Evolutionary conservation across 2,888 invertebrate species (phyloP).

Genomic region (Mesorhabditis spiculigera): DNA sequence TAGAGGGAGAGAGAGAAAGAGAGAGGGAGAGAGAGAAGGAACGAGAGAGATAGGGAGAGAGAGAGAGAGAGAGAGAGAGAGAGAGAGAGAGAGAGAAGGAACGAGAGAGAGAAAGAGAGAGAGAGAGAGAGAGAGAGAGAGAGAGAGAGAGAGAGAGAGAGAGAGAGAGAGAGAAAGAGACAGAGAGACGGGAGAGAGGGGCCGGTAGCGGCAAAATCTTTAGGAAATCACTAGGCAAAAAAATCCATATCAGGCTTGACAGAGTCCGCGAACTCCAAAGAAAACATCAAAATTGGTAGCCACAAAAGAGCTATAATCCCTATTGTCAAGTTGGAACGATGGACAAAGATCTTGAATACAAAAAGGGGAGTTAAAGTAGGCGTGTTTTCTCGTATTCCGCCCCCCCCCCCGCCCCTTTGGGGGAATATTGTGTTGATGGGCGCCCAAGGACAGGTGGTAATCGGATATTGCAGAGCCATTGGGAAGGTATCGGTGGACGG

Average conservation of each 20-base stretch:
- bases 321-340: neutral
- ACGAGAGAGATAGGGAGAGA: no score
- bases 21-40: no score
- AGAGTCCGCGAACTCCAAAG: neutral
- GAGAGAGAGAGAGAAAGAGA: no score
- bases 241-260: neutral
- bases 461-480: neutral
- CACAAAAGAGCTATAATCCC: neutral
- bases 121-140: no score
- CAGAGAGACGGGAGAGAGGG: neutral
- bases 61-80: no score
- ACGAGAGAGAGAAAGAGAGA: no score
- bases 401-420: neutral
- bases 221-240: no score
- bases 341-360: neutral
- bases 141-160: no score
- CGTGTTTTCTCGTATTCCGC: neutral
- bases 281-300: neutral
- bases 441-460: neutral
- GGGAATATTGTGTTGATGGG: neutral
- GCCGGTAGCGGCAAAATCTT: slow-evolving; percentile 5
- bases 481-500: neutral
- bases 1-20: no score
- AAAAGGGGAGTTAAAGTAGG: neutral
- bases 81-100: no score